Percentiles rank a stretch among this genome's conserved stretches.
phyloP scores from a whole-genome alignment of 2,888 invertebrate genomes.

The Amphipyra berbera region DNA sequence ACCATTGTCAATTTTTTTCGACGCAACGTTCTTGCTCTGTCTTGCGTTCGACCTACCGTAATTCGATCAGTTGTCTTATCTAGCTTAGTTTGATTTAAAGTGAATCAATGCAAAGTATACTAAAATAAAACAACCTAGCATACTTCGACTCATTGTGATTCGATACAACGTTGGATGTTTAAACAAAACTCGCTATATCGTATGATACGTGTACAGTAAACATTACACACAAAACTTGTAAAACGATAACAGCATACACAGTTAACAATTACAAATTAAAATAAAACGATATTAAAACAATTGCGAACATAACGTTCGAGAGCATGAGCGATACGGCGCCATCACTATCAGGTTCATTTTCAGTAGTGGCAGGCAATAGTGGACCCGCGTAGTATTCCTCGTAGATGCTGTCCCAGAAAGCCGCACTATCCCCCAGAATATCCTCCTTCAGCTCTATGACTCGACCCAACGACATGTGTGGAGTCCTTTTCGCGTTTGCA shows the following conservation, averaged over 20 bases:
- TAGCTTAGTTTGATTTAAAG: too few relatives aligned
- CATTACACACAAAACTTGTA: too few relatives aligned
- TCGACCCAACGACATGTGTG: slow-evolving; percentile 65
- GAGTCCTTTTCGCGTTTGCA: slow-evolving; percentile 53
- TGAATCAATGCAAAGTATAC: too few relatives aligned
- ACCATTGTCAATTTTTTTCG: too few relatives aligned
- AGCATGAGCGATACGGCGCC: not conserved
- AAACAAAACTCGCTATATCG: too few relatives aligned
- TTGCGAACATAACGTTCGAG: not conserved
- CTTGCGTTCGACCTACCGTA: too few relatives aligned
- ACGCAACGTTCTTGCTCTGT: too few relatives aligned
- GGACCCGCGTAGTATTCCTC: slow-evolving; percentile 63
- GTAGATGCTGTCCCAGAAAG: slow-evolving; percentile 70
- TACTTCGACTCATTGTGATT: too few relatives aligned
- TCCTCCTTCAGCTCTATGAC: slow-evolving; percentile 48
- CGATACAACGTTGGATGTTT: too few relatives aligned
- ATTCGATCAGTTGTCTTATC: too few relatives aligned
- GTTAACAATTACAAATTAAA: not conserved
- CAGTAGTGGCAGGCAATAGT: slow-evolving; percentile 32
- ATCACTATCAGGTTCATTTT: not conserved
- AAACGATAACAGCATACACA: not conserved
- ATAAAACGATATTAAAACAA: not conserved
- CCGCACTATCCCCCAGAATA: slow-evolving; percentile 54
- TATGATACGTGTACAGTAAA: too few relatives aligned
- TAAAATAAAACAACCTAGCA: too few relatives aligned